These are phyloP conservation scores for Echinops telfairi DNA, from an alignment of 2,113 vertebrate species.

Conservation along the genomic window DNA sequence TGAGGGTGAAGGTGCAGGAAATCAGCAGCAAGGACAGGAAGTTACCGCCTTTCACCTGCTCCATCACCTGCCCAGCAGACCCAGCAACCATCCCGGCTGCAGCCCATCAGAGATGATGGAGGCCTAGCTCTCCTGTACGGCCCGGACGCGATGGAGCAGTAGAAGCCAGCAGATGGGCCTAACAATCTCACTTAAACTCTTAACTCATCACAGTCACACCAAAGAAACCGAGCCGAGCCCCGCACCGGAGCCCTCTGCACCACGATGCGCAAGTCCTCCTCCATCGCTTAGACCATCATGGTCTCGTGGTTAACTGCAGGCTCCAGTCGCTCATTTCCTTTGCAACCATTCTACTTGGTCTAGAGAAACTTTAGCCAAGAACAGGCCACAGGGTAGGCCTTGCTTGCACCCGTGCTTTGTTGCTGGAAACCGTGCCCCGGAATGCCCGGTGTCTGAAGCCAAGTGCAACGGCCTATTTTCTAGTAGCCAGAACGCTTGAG, in stretches of 20 bases:
- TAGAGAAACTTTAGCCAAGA: too few relatives aligned
- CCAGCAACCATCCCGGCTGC: slow-evolving; percentile 36
- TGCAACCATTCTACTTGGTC: neutral
- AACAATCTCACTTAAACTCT: slow-evolving; percentile 16
- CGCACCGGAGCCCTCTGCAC: neutral
- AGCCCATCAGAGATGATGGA: neutral
- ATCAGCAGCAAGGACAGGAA: slow-evolving; percentile 88
- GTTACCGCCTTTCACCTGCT: slow-evolving; percentile 86
- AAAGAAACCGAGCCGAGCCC: slow-evolving; percentile 44
- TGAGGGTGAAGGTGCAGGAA: slow-evolving; percentile 89
- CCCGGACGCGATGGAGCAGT: neutral
- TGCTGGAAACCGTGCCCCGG: neutral
- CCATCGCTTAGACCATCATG: neutral
- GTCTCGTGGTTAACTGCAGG: too few relatives aligned
- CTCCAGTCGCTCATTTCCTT: neutral
- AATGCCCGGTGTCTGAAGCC: neutral
- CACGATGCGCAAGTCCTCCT: slow-evolving; percentile 23
- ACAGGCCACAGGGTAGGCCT: too few relatives aligned
- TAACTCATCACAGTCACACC: slow-evolving; percentile 55
- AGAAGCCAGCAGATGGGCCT: neutral
- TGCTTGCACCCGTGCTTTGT: neutral
- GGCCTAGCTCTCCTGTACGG: slow-evolving; percentile 14
- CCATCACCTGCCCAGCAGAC: slow-evolving; percentile 77
- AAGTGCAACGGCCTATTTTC: neutral
- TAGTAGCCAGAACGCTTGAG: neutral